Evolutionary conservation across 2,888 invertebrate species (phyloP), one percentile per base, ranked within the genome.

Genomic region (Cinara cedri): DNA sequence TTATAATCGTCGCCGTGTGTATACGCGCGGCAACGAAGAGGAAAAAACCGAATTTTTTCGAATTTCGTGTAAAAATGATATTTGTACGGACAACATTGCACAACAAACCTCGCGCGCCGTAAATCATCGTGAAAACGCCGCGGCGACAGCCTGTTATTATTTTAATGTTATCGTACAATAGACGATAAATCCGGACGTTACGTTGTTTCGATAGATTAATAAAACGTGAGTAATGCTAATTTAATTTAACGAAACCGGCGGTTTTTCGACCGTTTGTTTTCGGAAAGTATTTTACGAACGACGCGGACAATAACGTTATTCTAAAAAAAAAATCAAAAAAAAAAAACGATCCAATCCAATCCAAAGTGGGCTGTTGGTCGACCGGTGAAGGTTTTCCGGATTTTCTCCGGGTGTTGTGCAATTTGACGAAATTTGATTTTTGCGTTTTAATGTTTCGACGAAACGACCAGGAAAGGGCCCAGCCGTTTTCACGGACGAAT

Each of bases 161-260:
- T 44, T 60, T 60, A 71, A 57, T 44, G 1, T 34, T 46, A 57
- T 57, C n/a, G 4, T 72, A n/a, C 57, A 55, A 57, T 57, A 14
- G 8, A 57, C 14, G 24, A 46, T 24, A n/a, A n/a, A n/a, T 44
- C n/a, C 3, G 3, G 21, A 65, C 16, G 24, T 46, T 34, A 34
- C n/a, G n/a, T 34, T 34, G 13, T 63, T 42, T 46, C 21, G 68
- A 51, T 51, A 26, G 34, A 68, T 68, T 51, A 26, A 68, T 68
- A 68, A n/a, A n/a, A n/a, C n/a, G 16, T 24, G 19, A 1, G 13
- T 42, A 60, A 14, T 34, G 24, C 55, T 57, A 57, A 57, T 57
- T 57, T 34, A 34, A 34, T 34, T 34, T 34, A 34, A 34, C 34
- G 6, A 34, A 34, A 34, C 34, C 34, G 34, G 6, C 6, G n/a